Evolutionary conservation across 2,797 vertebrate genomes (phyloP).

Genomic region (Aeoliscus strigatus): DNA sequence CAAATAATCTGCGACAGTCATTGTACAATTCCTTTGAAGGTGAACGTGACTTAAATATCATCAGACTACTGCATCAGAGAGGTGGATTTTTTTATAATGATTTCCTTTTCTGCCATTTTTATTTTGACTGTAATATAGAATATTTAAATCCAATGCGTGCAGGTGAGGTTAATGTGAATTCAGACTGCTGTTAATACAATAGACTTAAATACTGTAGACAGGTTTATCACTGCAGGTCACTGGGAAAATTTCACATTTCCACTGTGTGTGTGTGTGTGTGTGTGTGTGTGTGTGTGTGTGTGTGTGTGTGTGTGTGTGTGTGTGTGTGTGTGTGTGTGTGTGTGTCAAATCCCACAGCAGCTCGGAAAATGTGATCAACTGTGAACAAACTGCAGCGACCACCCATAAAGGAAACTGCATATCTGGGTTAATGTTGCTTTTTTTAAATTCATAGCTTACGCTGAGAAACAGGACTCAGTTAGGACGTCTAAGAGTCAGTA

Average conservation of each 20-base stretch:
- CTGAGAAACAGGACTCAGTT: too few relatives aligned
- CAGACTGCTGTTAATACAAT: too few relatives aligned
- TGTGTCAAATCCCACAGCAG: background rate
- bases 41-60: constrained; percentile 23
- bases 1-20: constrained; percentile 26
- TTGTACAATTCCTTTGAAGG: constrained; percentile 25
- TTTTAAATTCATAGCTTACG: too few relatives aligned
- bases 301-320: too few relatives aligned
- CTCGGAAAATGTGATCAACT: constrained; percentile 3
- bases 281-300: too few relatives aligned
- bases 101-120: constrained; percentile 2
- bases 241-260: too few relatives aligned
- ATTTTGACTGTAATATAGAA: constrained; percentile 23
- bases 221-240: too few relatives aligned
- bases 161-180: background rate
- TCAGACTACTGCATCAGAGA: constrained; percentile 27
- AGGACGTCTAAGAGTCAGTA: too few relatives aligned
- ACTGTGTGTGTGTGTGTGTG: too few relatives aligned
- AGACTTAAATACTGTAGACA: too few relatives aligned
- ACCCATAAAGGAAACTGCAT: background rate
- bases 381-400: background rate
- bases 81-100: constrained; percentile 2
- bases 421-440: too few relatives aligned
- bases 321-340: too few relatives aligned
- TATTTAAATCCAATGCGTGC: background rate